Conservation (phyloP, 2,888 invertebrate species). For the Epicampocera succincta region DNA sequence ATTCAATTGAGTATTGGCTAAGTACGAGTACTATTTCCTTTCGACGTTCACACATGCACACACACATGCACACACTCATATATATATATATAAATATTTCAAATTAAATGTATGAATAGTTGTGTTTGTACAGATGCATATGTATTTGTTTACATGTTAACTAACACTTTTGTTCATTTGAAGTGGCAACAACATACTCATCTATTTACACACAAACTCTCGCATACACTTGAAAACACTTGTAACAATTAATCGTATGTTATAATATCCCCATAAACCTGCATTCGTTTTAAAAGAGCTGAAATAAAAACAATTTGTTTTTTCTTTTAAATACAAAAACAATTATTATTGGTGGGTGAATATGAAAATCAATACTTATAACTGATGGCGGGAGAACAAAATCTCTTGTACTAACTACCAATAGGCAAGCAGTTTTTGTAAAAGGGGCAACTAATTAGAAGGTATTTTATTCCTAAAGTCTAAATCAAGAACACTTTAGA, state of each 20-base stretch:
- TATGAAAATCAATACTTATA: not conserved
- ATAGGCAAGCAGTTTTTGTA: not conserved
- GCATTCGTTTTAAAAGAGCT: not conserved
- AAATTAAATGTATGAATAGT: not conserved
- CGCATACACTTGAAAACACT: constrained; percentile 48
- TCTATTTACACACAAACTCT: constrained; percentile 4
- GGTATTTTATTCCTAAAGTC: constrained; percentile 3
- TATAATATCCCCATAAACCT: constrained; percentile 28
- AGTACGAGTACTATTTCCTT: constrained; percentile 10
- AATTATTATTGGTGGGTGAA: not conserved
- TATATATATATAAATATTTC: not conserved
- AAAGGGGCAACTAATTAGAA: constrained; percentile 16
- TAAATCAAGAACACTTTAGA: not conserved
- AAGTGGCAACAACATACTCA: constrained; percentile 48
- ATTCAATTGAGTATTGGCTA: constrained; percentile 20
- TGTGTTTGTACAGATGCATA: constrained; percentile 4
- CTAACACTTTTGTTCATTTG: constrained; percentile 64
- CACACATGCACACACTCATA: not conserved
- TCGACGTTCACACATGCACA: not conserved
- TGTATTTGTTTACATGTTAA: constrained; percentile 46
- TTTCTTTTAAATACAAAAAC: constrained; percentile 21
- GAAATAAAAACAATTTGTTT: constrained; percentile 12
- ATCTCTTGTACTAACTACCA: not conserved
- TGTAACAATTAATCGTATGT: constrained; percentile 66
- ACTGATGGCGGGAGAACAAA: not conserved